phyloP scores from a whole-genome alignment of 2,888 invertebrate genomes.

The Spodoptera exigua region DNA sequence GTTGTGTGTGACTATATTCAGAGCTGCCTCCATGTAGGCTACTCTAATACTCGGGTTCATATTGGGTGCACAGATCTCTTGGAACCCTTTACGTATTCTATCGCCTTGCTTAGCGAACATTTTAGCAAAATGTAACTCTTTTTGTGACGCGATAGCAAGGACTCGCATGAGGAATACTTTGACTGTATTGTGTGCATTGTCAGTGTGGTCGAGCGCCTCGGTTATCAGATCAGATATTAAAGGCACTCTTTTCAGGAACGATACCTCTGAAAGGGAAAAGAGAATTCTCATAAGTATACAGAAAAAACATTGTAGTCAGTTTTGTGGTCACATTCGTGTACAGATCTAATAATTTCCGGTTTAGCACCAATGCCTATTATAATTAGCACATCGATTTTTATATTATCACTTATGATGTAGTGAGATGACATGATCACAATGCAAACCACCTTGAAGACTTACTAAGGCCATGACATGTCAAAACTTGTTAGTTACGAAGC shows the following conservation, averaged over 20 bases:
- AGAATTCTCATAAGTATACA: conserved; percentile 6
- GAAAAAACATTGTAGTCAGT: too few species aligned
- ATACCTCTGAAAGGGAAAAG: conserved; percentile 74
- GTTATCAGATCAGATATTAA: conserved; percentile 72
- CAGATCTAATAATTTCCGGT: too few species aligned
- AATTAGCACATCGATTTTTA: too few species aligned
- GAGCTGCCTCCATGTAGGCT: conserved; percentile 91
- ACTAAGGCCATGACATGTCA: too few species aligned
- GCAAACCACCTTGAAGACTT: too few species aligned
- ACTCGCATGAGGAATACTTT: conserved; percentile 91
- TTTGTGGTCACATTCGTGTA: too few species aligned
- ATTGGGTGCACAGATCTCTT: conserved; percentile 69
- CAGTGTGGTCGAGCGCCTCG: conserved; percentile 66
- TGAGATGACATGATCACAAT: too few species aligned
- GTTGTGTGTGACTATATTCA: conserved; percentile 89
- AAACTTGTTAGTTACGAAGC: too few species aligned
- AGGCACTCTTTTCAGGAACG: conserved; percentile 66
- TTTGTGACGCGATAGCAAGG: conserved; percentile 88
- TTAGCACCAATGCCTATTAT: too few species aligned
- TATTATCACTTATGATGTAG: too few species aligned
- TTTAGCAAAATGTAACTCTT: conserved; percentile 90
- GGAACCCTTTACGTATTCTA: conserved; percentile 67
- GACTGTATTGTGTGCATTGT: conserved; percentile 74
- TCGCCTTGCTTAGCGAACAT: conserved; percentile 81
- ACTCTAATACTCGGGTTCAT: conserved; percentile 91